These are phyloP conservation scores for Agapornis canus DNA, from an alignment of 2,797 vertebrate genomes.

Conservation along the genomic window DNA sequence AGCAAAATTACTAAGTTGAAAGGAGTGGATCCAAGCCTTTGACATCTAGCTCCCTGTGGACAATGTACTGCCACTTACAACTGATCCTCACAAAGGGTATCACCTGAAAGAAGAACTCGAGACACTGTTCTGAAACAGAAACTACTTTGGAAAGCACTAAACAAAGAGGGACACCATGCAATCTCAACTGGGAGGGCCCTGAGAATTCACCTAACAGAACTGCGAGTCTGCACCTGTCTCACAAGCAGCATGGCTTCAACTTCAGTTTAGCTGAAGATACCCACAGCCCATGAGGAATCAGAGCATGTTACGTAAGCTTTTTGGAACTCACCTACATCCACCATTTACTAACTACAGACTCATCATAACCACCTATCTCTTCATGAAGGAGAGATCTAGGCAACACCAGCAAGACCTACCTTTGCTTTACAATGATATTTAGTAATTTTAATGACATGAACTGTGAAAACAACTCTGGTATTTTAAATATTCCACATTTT, in stretches of 20 bases:
- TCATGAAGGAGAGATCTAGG: not conserved
- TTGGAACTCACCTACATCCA: not conserved
- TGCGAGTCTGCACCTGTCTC: fast-evolving
- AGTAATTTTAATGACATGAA: not conserved
- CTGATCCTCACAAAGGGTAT: not conserved
- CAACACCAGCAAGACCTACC: not conserved
- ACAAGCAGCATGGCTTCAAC: not conserved
- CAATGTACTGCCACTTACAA: not conserved
- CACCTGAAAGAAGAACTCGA: not conserved
- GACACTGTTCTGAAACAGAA: not conserved
- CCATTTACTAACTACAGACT: not conserved
- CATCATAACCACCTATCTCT: not conserved
- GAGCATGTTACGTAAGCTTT: not conserved
- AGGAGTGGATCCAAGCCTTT: not conserved
- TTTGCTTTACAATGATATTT: not conserved
- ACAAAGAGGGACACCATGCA: fast-evolving
- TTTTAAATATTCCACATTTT: not conserved
- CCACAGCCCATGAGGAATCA: not conserved
- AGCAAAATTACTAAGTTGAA: not conserved
- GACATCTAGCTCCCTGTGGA: not conserved
- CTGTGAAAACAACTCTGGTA: not conserved
- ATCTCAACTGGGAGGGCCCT: not conserved
- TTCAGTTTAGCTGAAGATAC: not conserved
- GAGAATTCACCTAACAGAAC: not conserved
- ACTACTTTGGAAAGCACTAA: not conserved